Evolutionary conservation across 2,797 vertebrate species (phyloP), one percentile per base, ranked within the genome.

Genomic region (Sebastolobus alascanus): DNA sequence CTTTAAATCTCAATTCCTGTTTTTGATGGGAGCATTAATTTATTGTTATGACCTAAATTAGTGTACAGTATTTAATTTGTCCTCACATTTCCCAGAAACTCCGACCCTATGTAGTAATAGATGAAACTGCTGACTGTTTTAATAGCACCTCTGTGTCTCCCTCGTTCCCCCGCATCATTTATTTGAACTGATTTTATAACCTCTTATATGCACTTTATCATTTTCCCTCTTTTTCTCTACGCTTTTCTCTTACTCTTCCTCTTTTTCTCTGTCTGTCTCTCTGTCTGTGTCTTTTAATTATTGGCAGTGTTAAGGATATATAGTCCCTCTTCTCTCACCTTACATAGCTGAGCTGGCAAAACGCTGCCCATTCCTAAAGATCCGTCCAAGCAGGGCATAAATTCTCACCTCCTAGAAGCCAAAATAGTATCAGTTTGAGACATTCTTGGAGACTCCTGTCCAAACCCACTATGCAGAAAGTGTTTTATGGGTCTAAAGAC

Each of bases 341-440:
- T 55, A 37, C 52, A 66, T 33, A 77, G 86, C 84, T 84, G 85
- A 85, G 84, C 64, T 72, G 68, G 84, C 78, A 69, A 82, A 84
- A 80, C 3, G 2, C 54, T 67, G 54, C 64, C 75, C 76, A 65
- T 84, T 90, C 72, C 71, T 56, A 22, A 70, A 64, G 63, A 70
- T 76, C 52, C 9, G 20, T 85, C 79, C 85, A 87, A 86, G 43
- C 8, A 11, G 80, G 43, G 20, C 81, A 90, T 90, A 84, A 83
- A 90, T 91, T 75, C 56, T 84, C 82, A 65, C 72, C 79, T 77
- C n/a, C 22, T 82, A 35, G 76, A 78, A 85, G 82, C 90, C 84
- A 84, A 80, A 88, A 87, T 38, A 79, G 80, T 68, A 73, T 90
- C 69, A 68, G n/a, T 87, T 70, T 82, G 66, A 84, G 77, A 70